Conservation (phyloP, 1,140 invertebrate genomes). For the Eubasilissa regina region DNA sequence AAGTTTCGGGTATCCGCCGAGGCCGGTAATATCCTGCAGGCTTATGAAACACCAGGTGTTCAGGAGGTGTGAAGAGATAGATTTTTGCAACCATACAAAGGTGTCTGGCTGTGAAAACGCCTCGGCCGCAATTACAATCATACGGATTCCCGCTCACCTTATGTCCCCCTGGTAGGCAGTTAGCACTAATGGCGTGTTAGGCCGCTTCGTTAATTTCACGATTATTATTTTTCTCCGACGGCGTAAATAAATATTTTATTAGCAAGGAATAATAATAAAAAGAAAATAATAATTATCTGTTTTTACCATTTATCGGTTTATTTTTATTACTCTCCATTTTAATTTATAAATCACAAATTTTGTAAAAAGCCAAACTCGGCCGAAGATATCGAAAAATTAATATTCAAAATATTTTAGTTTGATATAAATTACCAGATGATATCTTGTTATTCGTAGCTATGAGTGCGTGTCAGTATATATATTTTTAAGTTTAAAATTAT, state of each 20-base stretch:
- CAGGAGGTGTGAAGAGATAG: constrained; percentile 58
- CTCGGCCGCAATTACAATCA: constrained; percentile 55
- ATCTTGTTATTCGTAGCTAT: too few relatives aligned
- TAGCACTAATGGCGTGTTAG: constrained; percentile 25
- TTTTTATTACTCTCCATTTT: too few relatives aligned
- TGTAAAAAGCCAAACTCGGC: too few relatives aligned
- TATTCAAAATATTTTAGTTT: too few relatives aligned
- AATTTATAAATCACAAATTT: too few relatives aligned
- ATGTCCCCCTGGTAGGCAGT: constrained; percentile 41
- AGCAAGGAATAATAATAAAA: too few relatives aligned
- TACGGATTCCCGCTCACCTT: constrained; percentile 56
- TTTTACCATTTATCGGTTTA: too few relatives aligned
- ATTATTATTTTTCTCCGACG: constrained; percentile 13
- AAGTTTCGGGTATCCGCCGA: constrained; percentile 3
- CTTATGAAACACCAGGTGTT: constrained; percentile 15
- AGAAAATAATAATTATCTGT: too few relatives aligned
- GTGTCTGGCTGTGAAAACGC: constrained; percentile 52
- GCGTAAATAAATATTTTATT: neutral
- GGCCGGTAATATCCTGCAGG: neutral
- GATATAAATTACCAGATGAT: too few relatives aligned
- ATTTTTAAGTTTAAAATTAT: too few relatives aligned
- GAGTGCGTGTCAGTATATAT: too few relatives aligned
- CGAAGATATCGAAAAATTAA: too few relatives aligned
- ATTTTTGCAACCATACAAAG: constrained; percentile 61
- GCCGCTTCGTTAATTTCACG: constrained; percentile 25